These are phyloP conservation scores for Nannobrachium achirus DNA, from an alignment of 2,113 vertebrate genomes.

Conservation along the genomic window DNA sequence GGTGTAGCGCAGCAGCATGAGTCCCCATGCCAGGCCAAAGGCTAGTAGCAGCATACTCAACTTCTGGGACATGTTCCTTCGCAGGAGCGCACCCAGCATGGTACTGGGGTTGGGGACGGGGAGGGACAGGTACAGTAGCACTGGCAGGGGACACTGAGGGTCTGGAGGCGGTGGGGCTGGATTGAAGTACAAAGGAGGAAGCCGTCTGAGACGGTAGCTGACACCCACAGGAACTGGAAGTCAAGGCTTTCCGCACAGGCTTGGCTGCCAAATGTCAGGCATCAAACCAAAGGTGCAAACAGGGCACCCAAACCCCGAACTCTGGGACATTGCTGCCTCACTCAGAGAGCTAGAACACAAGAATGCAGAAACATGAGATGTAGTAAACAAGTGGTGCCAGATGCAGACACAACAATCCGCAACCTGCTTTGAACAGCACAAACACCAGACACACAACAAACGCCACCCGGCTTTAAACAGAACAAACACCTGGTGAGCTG, in stretches of 20 bases:
- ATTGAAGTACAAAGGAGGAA: slow-evolving; percentile 32
- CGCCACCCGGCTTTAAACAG: too few species aligned
- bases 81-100: slow-evolving; percentile 89
- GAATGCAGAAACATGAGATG: neutral
- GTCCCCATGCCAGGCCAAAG: slow-evolving; percentile 93
- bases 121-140: neutral
- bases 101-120: slow-evolving; percentile 38
- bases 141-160: neutral
- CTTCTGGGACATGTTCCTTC: slow-evolving; percentile 96
- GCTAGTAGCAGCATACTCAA: slow-evolving; percentile 90
- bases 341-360: neutral
- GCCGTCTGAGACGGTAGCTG: neutral
- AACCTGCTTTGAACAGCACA: neutral
- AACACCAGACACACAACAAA: neutral
- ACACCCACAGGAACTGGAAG: slow-evolving; percentile 1
- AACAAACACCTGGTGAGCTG: too few species aligned
- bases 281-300: slow-evolving; percentile 16
- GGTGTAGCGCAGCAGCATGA: slow-evolving; percentile 93
- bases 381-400: neutral
- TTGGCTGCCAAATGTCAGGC: slow-evolving; percentile 23
- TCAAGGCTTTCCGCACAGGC: slow-evolving; percentile 26
- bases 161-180: neutral
- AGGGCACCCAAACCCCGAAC: slow-evolving; percentile 2
- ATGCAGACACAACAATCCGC: too few species aligned
- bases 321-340: slow-evolving; percentile 38